Percentiles rank a stretch among this genome's conserved stretches.
Conservation (phyloP, 1,140 invertebrate genomes). For the Bicyclus anynana region DNA sequence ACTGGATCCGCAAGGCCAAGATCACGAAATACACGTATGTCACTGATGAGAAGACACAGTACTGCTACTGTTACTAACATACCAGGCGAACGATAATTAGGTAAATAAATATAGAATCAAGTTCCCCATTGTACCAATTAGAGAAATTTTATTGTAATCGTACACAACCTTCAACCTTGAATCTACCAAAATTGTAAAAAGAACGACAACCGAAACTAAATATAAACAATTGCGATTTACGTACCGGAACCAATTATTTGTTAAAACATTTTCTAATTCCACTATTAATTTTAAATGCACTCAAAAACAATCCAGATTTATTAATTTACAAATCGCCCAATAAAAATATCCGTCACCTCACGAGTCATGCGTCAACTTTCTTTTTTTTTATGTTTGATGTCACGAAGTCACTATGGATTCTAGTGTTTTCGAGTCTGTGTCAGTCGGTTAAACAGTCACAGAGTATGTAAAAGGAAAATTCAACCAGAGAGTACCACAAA, state of each 20-base stretch:
- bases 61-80: slow-evolving; percentile 28
- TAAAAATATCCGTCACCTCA: slow-evolving; percentile 35
- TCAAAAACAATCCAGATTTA: slow-evolving; percentile 18
- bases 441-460: too few species aligned
- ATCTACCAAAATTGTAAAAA: slow-evolving; percentile 34
- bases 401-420: too few species aligned
- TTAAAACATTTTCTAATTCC: slow-evolving; percentile 15
- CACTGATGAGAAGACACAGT: slow-evolving; percentile 33
- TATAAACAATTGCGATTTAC: slow-evolving; percentile 37
- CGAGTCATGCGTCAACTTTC: slow-evolving; percentile 29
- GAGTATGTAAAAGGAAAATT: too few species aligned
- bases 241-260: slow-evolving; percentile 41
- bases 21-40: slow-evolving; percentile 31
- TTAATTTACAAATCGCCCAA: slow-evolving; percentile 24
- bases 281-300: slow-evolving; percentile 27
- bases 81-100: slow-evolving; percentile 56
- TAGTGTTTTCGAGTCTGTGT: neutral
- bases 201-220: slow-evolving; percentile 12
- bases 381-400: neutral
- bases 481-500: too few species aligned
- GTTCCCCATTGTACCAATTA: slow-evolving; percentile 46
- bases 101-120: slow-evolving; percentile 51
- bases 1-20: slow-evolving; percentile 50
- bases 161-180: slow-evolving; percentile 69
- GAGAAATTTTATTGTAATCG: slow-evolving; percentile 40